Conservation (phyloP, 2,888 invertebrate species). For the Cremastinae sp. region DNA sequence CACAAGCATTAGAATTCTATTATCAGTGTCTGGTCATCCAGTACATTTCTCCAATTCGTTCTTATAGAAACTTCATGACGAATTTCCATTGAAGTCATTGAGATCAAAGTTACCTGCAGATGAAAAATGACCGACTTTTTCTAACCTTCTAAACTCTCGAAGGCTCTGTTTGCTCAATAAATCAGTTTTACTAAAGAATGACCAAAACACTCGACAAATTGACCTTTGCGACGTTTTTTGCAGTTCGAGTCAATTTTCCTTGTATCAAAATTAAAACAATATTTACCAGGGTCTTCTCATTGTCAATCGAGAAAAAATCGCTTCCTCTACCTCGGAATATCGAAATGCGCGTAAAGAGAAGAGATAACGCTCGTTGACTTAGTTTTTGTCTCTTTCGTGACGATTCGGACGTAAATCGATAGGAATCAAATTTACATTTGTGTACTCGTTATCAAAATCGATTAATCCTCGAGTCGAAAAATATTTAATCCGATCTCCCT, state of each 20-base stretch:
- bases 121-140: conserved; percentile 6
- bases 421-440: background rate
- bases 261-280: background rate
- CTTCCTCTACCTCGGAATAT: no score
- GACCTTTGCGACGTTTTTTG: conserved; percentile 9
- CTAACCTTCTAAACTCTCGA: conserved; percentile 5
- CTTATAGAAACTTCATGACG: no score
- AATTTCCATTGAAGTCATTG: no score
- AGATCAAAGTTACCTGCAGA: no score
- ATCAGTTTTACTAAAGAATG: conserved; percentile 35
- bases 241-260: background rate
- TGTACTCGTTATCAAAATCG: background rate
- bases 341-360: no score
- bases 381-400: no score
- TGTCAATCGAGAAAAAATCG: no score
- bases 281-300: background rate
- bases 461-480: background rate
- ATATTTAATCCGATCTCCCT: conserved; percentile 1
- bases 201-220: conserved; percentile 33
- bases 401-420: conserved; percentile 1
- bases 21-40: no score
- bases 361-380: no score
- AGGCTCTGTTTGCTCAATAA: conserved; percentile 36
- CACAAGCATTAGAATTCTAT: no score
- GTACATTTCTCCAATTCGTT: no score